These are phyloP conservation scores for Xanthia icteritia DNA, from an alignment of 2,888 invertebrate genomes.

Conservation along the genomic window DNA sequence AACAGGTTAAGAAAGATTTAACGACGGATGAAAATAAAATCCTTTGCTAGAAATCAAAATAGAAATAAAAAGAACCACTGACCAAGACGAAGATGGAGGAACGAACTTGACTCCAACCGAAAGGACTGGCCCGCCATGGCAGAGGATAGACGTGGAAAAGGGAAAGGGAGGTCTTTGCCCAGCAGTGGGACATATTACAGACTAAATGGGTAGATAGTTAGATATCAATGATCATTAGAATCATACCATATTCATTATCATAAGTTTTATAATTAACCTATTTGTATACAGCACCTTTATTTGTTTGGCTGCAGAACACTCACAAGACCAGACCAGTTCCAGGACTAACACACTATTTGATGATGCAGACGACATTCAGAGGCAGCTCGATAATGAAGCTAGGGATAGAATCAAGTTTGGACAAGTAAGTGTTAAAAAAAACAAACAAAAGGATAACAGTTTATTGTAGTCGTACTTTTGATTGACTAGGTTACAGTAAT, in stretches of 20 bases:
- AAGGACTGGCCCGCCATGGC: no score
- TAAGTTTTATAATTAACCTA: not conserved
- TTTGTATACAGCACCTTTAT: not conserved
- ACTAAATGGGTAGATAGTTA: not conserved
- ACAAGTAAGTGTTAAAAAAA: slow-evolving; percentile 69
- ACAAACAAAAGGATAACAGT: not conserved
- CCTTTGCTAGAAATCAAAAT: not conserved
- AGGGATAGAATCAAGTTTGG: slow-evolving; percentile 78
- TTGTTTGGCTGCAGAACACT: slow-evolving; percentile 48
- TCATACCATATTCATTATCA: not conserved
- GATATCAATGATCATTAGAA: no score
- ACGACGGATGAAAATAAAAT: not conserved
- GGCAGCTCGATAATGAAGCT: slow-evolving; percentile 85
- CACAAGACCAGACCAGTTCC: slow-evolving; percentile 78
- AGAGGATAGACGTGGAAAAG: not conserved
- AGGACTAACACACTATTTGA: slow-evolving; percentile 83
- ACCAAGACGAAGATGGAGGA: no score
- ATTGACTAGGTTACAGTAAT: not conserved
- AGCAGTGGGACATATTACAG: no score
- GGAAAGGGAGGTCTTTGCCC: no score
- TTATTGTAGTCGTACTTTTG: not conserved
- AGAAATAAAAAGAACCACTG: not conserved
- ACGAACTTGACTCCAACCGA: no score
- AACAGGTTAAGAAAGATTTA: not conserved
- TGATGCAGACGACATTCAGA: slow-evolving; percentile 86